phyloP scores from a whole-genome alignment of 37 sponge, comb jelly and placozoan species.

The Amphimedon queenslandica region DNA sequence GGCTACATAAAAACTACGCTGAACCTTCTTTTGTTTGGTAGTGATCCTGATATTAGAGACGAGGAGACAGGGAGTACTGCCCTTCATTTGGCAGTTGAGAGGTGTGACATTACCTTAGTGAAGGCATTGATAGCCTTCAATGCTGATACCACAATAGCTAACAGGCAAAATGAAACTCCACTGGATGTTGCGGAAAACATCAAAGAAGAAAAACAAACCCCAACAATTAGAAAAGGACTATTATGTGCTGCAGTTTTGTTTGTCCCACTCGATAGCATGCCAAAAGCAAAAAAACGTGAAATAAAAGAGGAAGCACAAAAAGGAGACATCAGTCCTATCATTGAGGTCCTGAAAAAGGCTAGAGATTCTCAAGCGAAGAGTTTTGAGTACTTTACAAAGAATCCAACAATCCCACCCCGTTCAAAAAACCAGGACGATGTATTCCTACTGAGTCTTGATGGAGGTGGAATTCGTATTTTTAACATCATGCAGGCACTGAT shows the following conservation, averaged over 20 bases:
- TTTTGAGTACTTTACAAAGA: neutral
- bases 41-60: conserved; percentile 12
- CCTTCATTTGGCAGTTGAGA: conserved; percentile 34
- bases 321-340: neutral
- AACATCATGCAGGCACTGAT: conserved; percentile 10
- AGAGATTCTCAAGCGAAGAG: neutral
- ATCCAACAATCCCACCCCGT: neutral
- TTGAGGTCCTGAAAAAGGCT: conserved; percentile 10
- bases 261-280: conserved; percentile 8
- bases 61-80: conserved; percentile 10
- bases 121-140: conserved; percentile 45
- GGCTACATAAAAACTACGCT: conserved; percentile 11
- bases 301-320: neutral
- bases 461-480: conserved; percentile 60
- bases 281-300: conserved; percentile 14
- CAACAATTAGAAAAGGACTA: too few relatives aligned
- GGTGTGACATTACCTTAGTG: conserved; percentile 3
- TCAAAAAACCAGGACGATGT: neutral
- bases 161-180: conserved; percentile 22
- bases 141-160: conserved; percentile 16
- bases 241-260: too few relatives aligned
- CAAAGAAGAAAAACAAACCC: neutral
- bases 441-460: conserved; percentile 58
- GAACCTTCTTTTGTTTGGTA: conserved; percentile 1
- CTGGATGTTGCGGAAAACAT: conserved; percentile 6